A percentile compares a stretch with the other conserved stretches of the same genome.
Conservation (phyloP, 2,888 invertebrate genomes). For the Lithophane leautieri region DNA sequence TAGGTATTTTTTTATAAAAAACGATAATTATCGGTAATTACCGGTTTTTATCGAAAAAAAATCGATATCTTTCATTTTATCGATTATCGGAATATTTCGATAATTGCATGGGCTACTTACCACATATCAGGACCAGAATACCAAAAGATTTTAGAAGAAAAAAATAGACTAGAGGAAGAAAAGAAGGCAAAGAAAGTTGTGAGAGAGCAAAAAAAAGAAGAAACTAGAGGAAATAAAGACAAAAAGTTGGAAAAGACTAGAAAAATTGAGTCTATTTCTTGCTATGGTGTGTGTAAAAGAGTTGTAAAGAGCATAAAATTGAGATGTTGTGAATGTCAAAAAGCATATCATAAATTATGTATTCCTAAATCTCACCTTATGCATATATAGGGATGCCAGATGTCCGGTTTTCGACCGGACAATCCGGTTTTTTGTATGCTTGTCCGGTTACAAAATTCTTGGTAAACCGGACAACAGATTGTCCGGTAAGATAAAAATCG, state of each 20-base stretch:
- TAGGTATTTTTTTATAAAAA: too few relatives aligned
- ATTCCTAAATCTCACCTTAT: conserved; percentile 21
- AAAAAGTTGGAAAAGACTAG: background rate
- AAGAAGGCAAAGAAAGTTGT: conserved; percentile 6
- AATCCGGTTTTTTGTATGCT: too few relatives aligned
- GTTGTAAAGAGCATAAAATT: conserved; percentile 13
- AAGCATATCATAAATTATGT: conserved; percentile 12
- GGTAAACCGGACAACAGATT: too few relatives aligned
- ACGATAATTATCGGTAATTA: too few relatives aligned
- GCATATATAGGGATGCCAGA: too few relatives aligned
- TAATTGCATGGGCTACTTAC: too few relatives aligned
- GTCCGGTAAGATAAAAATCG: too few relatives aligned
- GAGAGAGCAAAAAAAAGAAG: background rate
- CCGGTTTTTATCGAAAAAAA: too few relatives aligned
- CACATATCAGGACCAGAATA: background rate
- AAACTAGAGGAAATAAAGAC: background rate
- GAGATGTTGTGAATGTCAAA: conserved; percentile 26
- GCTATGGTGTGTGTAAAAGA: background rate
- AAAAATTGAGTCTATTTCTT: conserved; percentile 3
- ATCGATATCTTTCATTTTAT: too few relatives aligned
- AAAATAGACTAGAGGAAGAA: conserved; percentile 8
- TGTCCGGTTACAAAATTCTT: too few relatives aligned
- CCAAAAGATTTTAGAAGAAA: conserved; percentile 3
- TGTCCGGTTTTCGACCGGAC: too few relatives aligned
- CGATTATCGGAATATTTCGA: too few relatives aligned